phyloP scores from a whole-genome alignment of 2,888 invertebrate species.

The Hirtodrosophila alboralis region DNA sequence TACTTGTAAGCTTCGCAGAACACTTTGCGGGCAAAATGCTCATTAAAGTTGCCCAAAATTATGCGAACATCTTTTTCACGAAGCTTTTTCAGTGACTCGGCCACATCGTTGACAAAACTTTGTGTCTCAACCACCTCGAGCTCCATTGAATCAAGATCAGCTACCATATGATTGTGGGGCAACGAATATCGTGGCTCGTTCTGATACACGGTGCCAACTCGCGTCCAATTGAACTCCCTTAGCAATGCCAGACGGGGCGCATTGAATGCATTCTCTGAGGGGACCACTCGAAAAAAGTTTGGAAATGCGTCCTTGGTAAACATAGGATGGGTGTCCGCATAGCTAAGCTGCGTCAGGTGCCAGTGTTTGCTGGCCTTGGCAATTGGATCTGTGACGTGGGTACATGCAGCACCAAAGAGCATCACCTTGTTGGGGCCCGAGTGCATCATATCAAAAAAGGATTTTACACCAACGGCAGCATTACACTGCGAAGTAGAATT shows the following conservation, averaged over 20 bases:
- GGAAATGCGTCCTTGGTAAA: conserved; percentile 96
- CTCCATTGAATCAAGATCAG: conserved; percentile 91
- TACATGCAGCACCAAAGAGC: conserved; percentile 98
- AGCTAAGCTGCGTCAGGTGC: conserved; percentile 98
- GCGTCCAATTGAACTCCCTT: conserved; percentile 97
- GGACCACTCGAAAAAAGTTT: conserved; percentile 98
- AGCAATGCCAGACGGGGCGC: conserved; percentile 94
- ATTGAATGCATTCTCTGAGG: conserved; percentile 98
- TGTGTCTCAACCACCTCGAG: conserved; percentile 94
- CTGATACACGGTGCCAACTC: conserved; percentile 98
- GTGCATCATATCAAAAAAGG: conserved; percentile 98
- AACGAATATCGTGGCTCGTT: conserved; percentile 97
- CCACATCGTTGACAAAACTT: conserved; percentile 95
- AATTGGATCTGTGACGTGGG: conserved; percentile 97
- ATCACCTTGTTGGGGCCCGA: conserved; percentile 95
- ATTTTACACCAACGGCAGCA: conserved; percentile 96
- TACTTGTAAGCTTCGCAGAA: conserved; percentile 94
- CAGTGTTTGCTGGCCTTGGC: conserved; percentile 98
- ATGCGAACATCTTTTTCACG: conserved; percentile 97
- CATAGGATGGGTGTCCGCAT: conserved; percentile 99
- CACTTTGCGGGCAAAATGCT: conserved; percentile 94
- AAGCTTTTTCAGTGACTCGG: conserved; percentile 90
- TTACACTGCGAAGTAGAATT: conserved; percentile 88
- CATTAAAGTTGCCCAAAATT: conserved; percentile 97
- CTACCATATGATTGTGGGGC: conserved; percentile 94